Conservation (phyloP, 2,113 vertebrate genomes). For the Neopipo cinnamomea region DNA sequence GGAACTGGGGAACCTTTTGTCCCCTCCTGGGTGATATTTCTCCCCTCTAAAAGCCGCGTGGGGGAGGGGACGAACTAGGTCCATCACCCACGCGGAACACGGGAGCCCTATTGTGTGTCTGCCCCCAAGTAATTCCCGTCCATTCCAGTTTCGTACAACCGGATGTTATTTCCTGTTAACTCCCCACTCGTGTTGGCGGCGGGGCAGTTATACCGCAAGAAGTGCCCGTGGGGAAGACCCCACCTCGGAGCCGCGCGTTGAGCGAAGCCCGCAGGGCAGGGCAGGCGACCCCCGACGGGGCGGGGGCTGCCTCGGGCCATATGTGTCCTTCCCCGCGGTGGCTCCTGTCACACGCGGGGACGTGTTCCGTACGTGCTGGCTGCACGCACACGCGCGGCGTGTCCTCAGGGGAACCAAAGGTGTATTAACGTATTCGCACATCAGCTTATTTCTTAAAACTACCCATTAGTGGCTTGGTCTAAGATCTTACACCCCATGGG, state of each 20-base stretch:
- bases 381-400: not conserved
- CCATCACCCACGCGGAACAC: not conserved
- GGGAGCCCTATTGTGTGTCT: not conserved
- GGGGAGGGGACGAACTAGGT: not conserved
- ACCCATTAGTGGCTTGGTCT: not conserved
- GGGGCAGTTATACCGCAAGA: not conserved
- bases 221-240: not conserved
- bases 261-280: not conserved
- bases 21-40: not conserved
- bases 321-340: not conserved
- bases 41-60: not conserved
- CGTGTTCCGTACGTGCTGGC: fast-evolving
- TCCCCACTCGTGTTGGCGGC: not conserved
- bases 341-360: not conserved
- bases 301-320: not conserved
- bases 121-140: not conserved
- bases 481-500: not conserved
- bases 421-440: not conserved
- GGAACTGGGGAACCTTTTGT: not conserved
- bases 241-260: not conserved
- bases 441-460: not conserved
- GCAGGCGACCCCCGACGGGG: not conserved
- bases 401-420: not conserved
- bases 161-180: not conserved
- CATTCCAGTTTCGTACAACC: not conserved